phyloP scores from a whole-genome alignment of 2,888 invertebrate species.

The Hypsopygia costalis region DNA sequence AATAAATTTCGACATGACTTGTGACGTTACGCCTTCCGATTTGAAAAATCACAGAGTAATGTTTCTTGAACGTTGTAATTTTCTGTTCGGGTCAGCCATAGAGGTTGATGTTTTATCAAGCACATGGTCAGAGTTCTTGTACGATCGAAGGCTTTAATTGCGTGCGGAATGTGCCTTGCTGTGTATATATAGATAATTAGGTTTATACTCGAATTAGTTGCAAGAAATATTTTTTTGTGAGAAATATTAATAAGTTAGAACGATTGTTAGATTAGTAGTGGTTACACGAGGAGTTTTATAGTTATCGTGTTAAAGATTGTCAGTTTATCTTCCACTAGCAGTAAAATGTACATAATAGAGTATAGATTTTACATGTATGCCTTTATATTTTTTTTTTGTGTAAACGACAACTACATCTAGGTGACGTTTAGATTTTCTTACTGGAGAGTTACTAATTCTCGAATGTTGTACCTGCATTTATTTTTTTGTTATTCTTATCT shows the following conservation, averaged over 20 bases:
- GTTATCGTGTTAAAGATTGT: conserved; percentile 77
- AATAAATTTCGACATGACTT: too few relatives aligned
- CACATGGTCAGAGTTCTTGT: conserved; percentile 65
- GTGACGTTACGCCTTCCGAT: too few relatives aligned
- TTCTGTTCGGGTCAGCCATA: conserved; percentile 43
- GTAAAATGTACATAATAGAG: conserved; percentile 71
- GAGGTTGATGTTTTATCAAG: conserved; percentile 71
- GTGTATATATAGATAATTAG: conserved; percentile 71
- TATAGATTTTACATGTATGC: conserved; percentile 64
- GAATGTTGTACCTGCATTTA: conserved; percentile 82
- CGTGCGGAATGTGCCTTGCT: conserved; percentile 82
- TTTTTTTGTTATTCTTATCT: conserved; percentile 72
- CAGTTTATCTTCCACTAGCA: conserved; percentile 79
- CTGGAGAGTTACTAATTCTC: conserved; percentile 77
- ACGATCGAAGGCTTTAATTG: conserved; percentile 70
- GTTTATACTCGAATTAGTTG: conserved; percentile 79
- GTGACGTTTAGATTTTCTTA: conserved; percentile 75
- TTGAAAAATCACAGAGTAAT: neutral
- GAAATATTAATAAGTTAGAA: conserved; percentile 60
- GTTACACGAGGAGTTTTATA: conserved; percentile 59
- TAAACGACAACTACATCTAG: conserved; percentile 63
- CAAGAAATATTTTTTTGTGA: conserved; percentile 77
- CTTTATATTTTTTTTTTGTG: conserved; percentile 51
- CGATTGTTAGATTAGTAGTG: conserved; percentile 64
- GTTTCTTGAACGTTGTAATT: conserved; percentile 18